Base-by-base conservation (phyloP, 2,113 vertebrate species). In the Oenanthe oenanthe region DNA sequence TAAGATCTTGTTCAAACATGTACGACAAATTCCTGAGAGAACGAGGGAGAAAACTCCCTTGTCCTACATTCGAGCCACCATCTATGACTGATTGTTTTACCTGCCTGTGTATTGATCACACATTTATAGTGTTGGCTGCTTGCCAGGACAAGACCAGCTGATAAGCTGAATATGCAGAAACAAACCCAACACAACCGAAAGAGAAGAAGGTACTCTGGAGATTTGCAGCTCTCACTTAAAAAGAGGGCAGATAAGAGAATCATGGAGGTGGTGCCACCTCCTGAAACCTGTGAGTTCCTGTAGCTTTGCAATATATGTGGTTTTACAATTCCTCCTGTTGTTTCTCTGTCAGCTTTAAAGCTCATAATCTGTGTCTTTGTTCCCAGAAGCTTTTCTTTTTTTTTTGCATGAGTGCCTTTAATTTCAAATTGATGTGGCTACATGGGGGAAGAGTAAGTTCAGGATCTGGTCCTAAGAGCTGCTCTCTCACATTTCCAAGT, bases 1-100 rank as follows among this genome's bases (percentile, higher is more conserved):
- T 48, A 61, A 54, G 14, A 26, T 45, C 9, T 42, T 34, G 12
- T 54, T 80, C 48, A 75, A 51, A 62, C 40, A 42, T 1, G 0
- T 7, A 29, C 25, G 91, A 22, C 1, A 25, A 15, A 60, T 73
- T 83, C 83, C 71, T 45, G 24, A 57, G 22, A 61, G 61, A 81
- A 40, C 2, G 0, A 8, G 19, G 25, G 7, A 53, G 12, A 67
- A 3, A 66, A 36, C 2, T 19, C 4, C 0, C 0, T n/a, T 57
- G 26, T 74, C 26, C 42, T 56, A 54, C 25, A 26, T 42, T 63
- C 1, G 7, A 94, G 19, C 11, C 32, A 53, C 40, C 4, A 34
- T 4, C 19, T 77, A 16, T 0, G 0, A 29, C 36, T 51, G 62
- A 38, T 1, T 19, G 20, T 50, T 91, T 70, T 65, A 66, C 21